Percentiles rank a stretch among this genome's conserved stretches.
These are phyloP conservation scores for Thalassaphorura encarpata DNA, from an alignment of 1,140 invertebrate genomes.

Conservation along the genomic window DNA sequence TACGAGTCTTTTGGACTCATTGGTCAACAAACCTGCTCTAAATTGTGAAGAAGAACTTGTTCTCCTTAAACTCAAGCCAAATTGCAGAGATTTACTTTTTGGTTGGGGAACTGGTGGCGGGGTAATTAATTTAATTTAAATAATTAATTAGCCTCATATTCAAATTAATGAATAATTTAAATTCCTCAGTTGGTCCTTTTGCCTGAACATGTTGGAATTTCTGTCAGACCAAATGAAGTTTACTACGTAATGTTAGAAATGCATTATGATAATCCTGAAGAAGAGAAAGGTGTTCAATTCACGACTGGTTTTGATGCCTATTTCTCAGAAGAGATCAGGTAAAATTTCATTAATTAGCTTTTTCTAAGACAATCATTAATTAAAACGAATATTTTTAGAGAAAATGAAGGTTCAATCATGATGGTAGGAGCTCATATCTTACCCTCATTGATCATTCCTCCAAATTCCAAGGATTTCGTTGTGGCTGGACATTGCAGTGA, in stretches of 20 bases:
- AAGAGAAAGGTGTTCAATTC: neutral
- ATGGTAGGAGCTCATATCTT: constrained; percentile 4
- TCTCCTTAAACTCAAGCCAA: neutral
- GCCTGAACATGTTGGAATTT: constrained; percentile 17
- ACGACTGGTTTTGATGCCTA: constrained; percentile 9
- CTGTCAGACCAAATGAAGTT: neutral
- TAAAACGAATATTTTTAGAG: too few relatives aligned
- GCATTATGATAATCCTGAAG: constrained; percentile 20
- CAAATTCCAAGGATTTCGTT: neutral
- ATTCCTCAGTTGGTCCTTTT: constrained; percentile 5
- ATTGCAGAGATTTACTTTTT: constrained; percentile 7
- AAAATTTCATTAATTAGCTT: too few relatives aligned
- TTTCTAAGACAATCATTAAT: neutral
- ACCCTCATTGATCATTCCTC: constrained; percentile 10
- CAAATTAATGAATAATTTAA: neutral
- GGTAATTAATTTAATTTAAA: neutral
- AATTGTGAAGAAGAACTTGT: neutral
- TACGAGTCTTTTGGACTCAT: neutral
- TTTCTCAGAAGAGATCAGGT: constrained; percentile 4
- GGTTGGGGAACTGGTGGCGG: constrained; percentile 18
- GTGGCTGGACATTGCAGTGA: constrained; percentile 13
- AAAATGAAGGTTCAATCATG: constrained; percentile 10
- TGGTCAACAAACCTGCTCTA: neutral
- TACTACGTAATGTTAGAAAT: constrained; percentile 20
- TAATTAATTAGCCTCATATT: neutral